Conservation (phyloP, 2,888 invertebrate genomes). For the Tuta absoluta region DNA sequence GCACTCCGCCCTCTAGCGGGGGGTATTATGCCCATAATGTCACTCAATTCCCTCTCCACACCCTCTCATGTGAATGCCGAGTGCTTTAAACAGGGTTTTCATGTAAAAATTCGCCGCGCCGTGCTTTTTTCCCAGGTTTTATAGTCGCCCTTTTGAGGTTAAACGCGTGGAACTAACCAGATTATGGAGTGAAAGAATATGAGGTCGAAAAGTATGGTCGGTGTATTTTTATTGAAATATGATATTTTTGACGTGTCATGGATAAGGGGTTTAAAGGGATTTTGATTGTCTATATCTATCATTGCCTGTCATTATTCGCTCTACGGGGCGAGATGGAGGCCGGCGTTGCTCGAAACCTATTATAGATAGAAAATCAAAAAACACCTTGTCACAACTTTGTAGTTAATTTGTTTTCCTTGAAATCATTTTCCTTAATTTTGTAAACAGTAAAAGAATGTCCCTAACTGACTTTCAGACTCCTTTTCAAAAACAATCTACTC, state of each 20-base stretch:
- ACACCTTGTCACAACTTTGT: too few relatives aligned
- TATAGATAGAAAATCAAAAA: too few relatives aligned
- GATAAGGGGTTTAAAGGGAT: neutral
- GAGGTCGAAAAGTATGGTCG: slow-evolving; percentile 45
- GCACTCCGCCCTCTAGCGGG: neutral
- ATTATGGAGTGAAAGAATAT: slow-evolving; percentile 52
- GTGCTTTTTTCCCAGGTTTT: slow-evolving; percentile 59
- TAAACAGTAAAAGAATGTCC: too few relatives aligned
- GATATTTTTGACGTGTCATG: neutral
- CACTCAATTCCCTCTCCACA: neutral
- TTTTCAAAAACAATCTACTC: too few relatives aligned
- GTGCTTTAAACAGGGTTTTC: slow-evolving; percentile 51
- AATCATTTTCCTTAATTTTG: too few relatives aligned
- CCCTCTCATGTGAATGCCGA: slow-evolving; percentile 28
- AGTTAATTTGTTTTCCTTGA: too few relatives aligned
- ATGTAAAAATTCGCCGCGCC: slow-evolving; percentile 70
- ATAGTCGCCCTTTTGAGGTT: slow-evolving; percentile 76
- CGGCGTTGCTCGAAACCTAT: too few relatives aligned
- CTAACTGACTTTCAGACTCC: too few relatives aligned
- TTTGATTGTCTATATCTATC: too few relatives aligned
- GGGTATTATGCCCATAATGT: neutral
- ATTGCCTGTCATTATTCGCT: too few relatives aligned
- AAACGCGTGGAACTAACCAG: slow-evolving; percentile 75
- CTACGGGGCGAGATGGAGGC: neutral
- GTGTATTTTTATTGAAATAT: slow-evolving; percentile 18